Base-by-base conservation (phyloP, 2,888 invertebrate species). In the Autographa gamma region DNA sequence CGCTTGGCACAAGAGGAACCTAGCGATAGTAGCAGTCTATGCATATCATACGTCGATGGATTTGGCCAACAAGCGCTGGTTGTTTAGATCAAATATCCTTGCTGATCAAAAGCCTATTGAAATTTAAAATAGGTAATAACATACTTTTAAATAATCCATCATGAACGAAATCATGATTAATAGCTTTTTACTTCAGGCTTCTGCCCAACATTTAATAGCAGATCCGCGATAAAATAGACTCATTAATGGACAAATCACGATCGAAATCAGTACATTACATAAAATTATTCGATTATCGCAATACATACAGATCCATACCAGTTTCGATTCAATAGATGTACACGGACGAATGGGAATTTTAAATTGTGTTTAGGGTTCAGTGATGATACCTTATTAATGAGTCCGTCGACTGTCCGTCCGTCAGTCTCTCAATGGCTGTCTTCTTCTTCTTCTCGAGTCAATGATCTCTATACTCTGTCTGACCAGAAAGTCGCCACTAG, bases 231-330 rank as follows among this genome's bases (percentile, higher is more conserved):
- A 74, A 71, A 70, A 74, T 77, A 69, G 74, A 76, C 60, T 58
- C 41, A 62, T 74, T 79, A 81, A 79, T 79, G 74, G 63, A 61
- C 68, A 56, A 19, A 43, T 64, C 83, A 80, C 80, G 83, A 80
- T 43, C 77, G 54, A 62, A 68, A 48, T 60, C 66, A 66, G 60
- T 61, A 38, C 9, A 69, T 75, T 79, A 82, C 64, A 48, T 77
- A 59, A 77, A 76, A 77, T 78, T 69, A 80, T 77, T 77, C 66
- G 77, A 80, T 78, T 73, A 78, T 38, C 56, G 77, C 73, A 77
- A 77, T 77, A 72, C 52, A 71, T 76, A 68, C 16, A 67, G 63
- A 56, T 56, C 54, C 59, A 71, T 62, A 54, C 65, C 8, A n/a
- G 48, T 62, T 64, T 67, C 66, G 73, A 76, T 76, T 76, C 77